Conservation (phyloP, 2,797 vertebrate genomes). For the Amniataba percoides region DNA sequence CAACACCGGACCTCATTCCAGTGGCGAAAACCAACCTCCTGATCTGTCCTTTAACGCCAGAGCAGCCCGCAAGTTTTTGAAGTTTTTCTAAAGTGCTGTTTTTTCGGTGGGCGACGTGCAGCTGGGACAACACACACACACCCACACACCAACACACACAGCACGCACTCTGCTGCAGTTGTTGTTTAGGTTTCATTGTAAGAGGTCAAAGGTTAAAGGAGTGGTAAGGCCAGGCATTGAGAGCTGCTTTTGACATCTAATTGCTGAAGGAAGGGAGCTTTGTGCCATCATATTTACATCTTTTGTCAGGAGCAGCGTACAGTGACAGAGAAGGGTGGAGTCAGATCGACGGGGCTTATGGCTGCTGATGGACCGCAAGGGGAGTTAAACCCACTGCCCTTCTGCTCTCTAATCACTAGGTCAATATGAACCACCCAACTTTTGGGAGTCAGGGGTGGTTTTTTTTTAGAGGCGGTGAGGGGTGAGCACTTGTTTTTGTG, state of each 20-base stretch:
- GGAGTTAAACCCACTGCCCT: constrained; percentile 29
- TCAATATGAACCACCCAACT: constrained; percentile 44
- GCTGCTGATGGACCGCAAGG: constrained; percentile 45
- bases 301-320: constrained; percentile 30
- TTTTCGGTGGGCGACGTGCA: constrained; percentile 51
- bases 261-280: constrained; percentile 37
- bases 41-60: constrained; percentile 52
- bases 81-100: constrained; percentile 25
- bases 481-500: constrained; percentile 26
- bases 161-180: constrained; percentile 39
- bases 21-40: constrained; percentile 67
- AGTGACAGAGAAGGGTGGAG: constrained; percentile 45
- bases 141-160: neutral
- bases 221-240: neutral
- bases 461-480: constrained; percentile 19
- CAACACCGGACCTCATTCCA: constrained; percentile 75
- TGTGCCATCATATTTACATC: constrained; percentile 45
- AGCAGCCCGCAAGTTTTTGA: constrained; percentile 28
- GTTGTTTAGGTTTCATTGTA: constrained; percentile 20
- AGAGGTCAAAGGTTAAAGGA: constrained; percentile 31
- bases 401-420: constrained; percentile 45
- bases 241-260: constrained; percentile 9
- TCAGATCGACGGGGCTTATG: neutral
- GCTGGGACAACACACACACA: constrained; percentile 51
- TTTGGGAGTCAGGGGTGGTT: neutral